phyloP scores from a whole-genome alignment of 2,797 vertebrate species.

The Gymnoscopelus braueri region DNA sequence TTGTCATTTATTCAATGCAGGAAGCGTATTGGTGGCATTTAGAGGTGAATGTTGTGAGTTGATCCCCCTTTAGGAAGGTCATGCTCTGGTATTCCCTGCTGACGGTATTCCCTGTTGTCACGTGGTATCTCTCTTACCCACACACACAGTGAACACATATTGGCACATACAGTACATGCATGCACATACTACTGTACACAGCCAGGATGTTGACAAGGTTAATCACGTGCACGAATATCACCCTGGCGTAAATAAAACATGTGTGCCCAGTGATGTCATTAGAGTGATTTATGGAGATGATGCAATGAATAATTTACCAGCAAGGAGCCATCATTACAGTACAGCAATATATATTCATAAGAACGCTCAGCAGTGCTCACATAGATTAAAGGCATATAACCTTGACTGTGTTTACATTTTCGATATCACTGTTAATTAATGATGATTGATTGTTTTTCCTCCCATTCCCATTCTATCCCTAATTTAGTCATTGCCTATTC shows the following conservation, averaged over 20 bases:
- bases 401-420: not conserved
- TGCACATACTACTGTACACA: not conserved
- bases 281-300: slow-evolving; percentile 35
- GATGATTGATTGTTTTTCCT: not conserved
- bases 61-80: slow-evolving; percentile 2
- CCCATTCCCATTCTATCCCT: too few species aligned
- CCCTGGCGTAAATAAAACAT: slow-evolving; percentile 23
- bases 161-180: not conserved
- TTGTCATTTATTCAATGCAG: not conserved
- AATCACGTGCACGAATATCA: slow-evolving; percentile 13
- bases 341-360: slow-evolving; percentile 28
- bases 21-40: slow-evolving; percentile 4
- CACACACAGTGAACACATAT: not conserved
- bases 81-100: not conserved
- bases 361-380: slow-evolving; percentile 3
- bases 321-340: slow-evolving; percentile 10
- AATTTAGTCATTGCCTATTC: too few species aligned
- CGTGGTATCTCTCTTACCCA: not conserved
- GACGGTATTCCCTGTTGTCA: not conserved
- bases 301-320: slow-evolving; percentile 27
- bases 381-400: slow-evolving; percentile 2
- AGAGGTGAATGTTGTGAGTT: slow-evolving; percentile 7
- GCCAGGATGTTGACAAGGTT: slow-evolving; percentile 19
- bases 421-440: not conserved
- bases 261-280: slow-evolving; percentile 22